Conservation (phyloP, 2,888 invertebrate genomes). For the Drosophila subsilvestris region DNA sequence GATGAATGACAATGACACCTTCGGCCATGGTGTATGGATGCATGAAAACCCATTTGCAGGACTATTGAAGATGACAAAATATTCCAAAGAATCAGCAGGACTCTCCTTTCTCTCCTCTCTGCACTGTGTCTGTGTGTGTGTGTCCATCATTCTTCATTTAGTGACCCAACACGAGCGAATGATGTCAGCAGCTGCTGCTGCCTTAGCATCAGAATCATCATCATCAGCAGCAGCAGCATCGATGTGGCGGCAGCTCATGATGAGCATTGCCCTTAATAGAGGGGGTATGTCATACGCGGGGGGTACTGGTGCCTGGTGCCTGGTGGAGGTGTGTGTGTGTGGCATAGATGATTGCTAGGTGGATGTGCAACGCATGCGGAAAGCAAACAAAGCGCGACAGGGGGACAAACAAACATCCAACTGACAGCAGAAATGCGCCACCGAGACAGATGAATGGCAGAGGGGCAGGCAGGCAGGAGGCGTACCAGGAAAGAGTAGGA, state of each 20-base stretch:
- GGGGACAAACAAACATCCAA: constrained; percentile 63
- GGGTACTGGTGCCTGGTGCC: too few relatives aligned
- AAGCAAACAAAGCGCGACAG: constrained; percentile 75
- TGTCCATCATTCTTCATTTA: constrained; percentile 79
- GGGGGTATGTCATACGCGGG: too few relatives aligned
- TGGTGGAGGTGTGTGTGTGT: background rate
- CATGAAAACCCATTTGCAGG: constrained; percentile 70
- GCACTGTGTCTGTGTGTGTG: constrained; percentile 31
- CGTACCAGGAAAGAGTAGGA: background rate
- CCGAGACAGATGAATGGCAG: constrained; percentile 43
- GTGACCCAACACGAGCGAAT: constrained; percentile 69
- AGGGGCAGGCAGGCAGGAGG: background rate
- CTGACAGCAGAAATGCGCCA: constrained; percentile 49
- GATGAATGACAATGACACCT: constrained; percentile 34
- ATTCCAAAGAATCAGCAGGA: constrained; percentile 38
- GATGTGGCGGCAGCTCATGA: constrained; percentile 54
- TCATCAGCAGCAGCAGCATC: constrained; percentile 50
- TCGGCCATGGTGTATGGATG: constrained; percentile 24
- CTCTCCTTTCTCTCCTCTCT: background rate
- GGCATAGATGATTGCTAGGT: constrained; percentile 29
- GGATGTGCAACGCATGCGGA: constrained; percentile 61
- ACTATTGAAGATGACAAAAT: constrained; percentile 72
- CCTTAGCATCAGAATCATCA: constrained; percentile 37
- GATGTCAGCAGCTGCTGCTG: constrained; percentile 67
- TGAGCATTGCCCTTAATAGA: constrained; percentile 5